phyloP scores from a whole-genome alignment of 2,888 invertebrate genomes.

The Drosophila rellima region DNA sequence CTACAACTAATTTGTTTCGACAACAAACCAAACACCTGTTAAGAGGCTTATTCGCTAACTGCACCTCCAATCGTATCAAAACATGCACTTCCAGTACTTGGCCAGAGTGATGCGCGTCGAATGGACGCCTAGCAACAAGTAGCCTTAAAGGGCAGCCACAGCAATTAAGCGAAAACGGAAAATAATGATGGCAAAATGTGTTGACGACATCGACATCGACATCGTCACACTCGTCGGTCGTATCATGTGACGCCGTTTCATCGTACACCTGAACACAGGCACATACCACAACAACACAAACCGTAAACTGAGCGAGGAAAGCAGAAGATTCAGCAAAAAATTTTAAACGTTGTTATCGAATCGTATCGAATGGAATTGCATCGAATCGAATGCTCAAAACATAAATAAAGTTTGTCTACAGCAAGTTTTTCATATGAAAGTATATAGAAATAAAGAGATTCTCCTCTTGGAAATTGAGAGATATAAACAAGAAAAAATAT shows the following conservation, averaged over 20 bases:
- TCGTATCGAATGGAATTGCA: constrained; percentile 24
- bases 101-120: constrained; percentile 8
- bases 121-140: constrained; percentile 49
- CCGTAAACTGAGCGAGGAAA: constrained; percentile 32
- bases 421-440: constrained; percentile 1
- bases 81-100: constrained; percentile 17
- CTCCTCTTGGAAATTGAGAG: background rate
- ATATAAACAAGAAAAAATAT: background rate
- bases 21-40: constrained; percentile 42
- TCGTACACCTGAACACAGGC: constrained; percentile 44
- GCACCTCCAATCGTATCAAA: background rate
- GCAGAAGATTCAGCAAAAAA: constrained; percentile 41
- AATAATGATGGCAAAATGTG: constrained; percentile 28
- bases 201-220: constrained; percentile 37
- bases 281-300: constrained; percentile 16
- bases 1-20: constrained; percentile 8
- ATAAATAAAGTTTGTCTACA: constrained; percentile 1
- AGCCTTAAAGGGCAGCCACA: constrained; percentile 26
- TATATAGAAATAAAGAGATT: background rate
- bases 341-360: constrained; percentile 12
- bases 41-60: constrained; percentile 14
- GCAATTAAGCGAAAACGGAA: constrained; percentile 35
- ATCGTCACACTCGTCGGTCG: constrained; percentile 8
- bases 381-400: constrained; percentile 4
- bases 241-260: constrained; percentile 53